A percentile compares a stretch with the other conserved stretches of the same genome.
These are phyloP conservation scores for Aromia moschata DNA, from an alignment of 2,888 invertebrate genomes.

Conservation along the genomic window DNA sequence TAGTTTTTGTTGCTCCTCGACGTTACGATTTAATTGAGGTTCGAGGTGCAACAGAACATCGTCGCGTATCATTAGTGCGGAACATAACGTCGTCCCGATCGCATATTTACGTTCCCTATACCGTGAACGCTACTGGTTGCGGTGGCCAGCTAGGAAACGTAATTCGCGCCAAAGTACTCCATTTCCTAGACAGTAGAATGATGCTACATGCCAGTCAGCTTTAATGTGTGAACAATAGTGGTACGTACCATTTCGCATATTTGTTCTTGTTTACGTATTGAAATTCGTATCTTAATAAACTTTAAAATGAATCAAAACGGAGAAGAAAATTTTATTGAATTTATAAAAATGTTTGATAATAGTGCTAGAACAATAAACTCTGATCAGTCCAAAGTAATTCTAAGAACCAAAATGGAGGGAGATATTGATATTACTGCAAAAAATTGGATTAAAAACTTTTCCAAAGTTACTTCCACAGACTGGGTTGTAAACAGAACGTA, in stretches of 20 bases:
- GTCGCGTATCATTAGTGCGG: too few species aligned
- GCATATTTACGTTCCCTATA: neutral
- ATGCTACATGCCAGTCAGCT: slow-evolving; percentile 2
- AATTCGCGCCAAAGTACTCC: neutral
- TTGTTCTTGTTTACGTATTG: slow-evolving; percentile 2
- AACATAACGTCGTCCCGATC: too few species aligned
- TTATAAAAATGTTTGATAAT: slow-evolving; percentile 8
- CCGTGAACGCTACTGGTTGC: slow-evolving; percentile 4
- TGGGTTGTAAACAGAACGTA: slow-evolving; percentile 12
- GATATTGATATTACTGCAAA: slow-evolving; percentile 9
- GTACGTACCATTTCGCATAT: slow-evolving; percentile 2
- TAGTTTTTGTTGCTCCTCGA: too few species aligned
- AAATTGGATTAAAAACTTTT: slow-evolving; percentile 13
- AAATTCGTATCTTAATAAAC: neutral
- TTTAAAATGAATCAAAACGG: slow-evolving; percentile 5
- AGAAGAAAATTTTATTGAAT: slow-evolving; percentile 3
- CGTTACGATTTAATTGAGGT: too few species aligned
- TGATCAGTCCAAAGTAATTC: slow-evolving; percentile 6
- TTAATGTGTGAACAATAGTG: neutral
- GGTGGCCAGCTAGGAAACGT: neutral
- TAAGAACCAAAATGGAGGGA: slow-evolving; percentile 5
- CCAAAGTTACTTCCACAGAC: slow-evolving; percentile 6
- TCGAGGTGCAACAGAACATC: too few species aligned
- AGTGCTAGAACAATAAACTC: slow-evolving; percentile 3
- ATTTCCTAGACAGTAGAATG: neutral